Conservation (phyloP, 2,113 vertebrate genomes). For the Onychorhynchus coronatus region DNA sequence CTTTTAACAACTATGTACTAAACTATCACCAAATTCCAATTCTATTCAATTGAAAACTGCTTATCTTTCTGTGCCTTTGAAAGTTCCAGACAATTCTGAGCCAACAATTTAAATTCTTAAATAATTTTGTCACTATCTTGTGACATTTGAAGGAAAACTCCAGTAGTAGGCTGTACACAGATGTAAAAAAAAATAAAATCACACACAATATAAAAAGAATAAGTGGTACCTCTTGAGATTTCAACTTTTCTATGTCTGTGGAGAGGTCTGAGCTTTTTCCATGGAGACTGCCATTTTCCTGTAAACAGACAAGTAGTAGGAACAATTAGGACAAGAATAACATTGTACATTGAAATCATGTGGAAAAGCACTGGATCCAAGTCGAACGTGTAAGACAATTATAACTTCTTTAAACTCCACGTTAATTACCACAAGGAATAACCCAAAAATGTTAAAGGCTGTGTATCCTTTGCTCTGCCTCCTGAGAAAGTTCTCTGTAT, state of each 20-base stretch:
- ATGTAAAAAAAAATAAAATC: not conserved
- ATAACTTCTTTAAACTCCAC: not conserved
- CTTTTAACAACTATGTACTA: not conserved
- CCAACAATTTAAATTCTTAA: not conserved
- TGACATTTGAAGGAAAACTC: not conserved
- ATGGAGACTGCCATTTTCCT: constrained; percentile 70
- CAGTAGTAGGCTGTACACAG: rapidly evolving
- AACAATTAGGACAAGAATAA: not conserved
- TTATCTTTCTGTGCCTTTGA: not conserved
- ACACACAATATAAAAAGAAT: not conserved
- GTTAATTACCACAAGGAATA: not conserved
- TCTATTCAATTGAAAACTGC: not conserved
- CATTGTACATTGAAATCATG: not conserved
- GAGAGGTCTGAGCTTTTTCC: constrained; percentile 69
- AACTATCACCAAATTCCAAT: not conserved
- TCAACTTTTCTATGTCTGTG: constrained; percentile 67
- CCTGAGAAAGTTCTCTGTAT: not conserved
- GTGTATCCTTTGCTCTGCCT: not conserved
- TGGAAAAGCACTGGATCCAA: not conserved
- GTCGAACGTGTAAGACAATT: not conserved
- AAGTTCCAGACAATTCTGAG: not conserved
- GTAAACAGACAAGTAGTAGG: not conserved
- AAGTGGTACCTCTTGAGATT: constrained; percentile 64
- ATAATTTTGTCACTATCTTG: not conserved
- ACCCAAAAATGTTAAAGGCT: not conserved